phyloP scores from a whole-genome alignment of 2,888 invertebrate species.

The Ophion ventricosus region DNA sequence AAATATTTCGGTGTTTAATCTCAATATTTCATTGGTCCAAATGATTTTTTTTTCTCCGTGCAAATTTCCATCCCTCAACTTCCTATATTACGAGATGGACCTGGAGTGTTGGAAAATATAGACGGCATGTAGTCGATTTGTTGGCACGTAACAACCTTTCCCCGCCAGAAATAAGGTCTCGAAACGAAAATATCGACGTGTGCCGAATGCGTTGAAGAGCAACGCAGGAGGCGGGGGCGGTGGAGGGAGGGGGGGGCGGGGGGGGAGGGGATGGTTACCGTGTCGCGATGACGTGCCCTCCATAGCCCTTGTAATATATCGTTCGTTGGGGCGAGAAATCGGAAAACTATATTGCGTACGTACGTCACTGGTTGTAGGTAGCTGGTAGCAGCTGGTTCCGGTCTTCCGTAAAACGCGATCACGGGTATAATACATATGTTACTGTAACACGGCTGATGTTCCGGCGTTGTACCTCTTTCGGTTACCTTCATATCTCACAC shows the following conservation, averaged over 20 bases:
- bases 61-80: too few species aligned
- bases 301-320: constrained; percentile 65
- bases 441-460: constrained; percentile 36
- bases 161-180: constrained; percentile 55
- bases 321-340: constrained; percentile 62
- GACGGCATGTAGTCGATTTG: background rate
- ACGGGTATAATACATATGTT: constrained; percentile 46
- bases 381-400: constrained; percentile 61
- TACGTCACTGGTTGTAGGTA: constrained; percentile 65
- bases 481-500: constrained; percentile 24
- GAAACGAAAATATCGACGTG: constrained; percentile 63
- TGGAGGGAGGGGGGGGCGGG: too few species aligned
- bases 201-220: constrained; percentile 48
- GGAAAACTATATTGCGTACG: constrained; percentile 65
- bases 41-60: too few species aligned
- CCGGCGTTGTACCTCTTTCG: constrained; percentile 34
- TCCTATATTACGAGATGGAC: too few species aligned
- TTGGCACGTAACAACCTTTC: constrained; percentile 49
- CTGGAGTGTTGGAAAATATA: too few species aligned
- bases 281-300: constrained; percentile 63
- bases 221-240: too few species aligned
- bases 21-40: too few species aligned
- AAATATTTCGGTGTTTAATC: too few species aligned
- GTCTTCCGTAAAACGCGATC: constrained; percentile 18
- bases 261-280: constrained; percentile 27